phyloP scores from a whole-genome alignment of 2,113 vertebrate genomes.

The Pelobates fuscus region DNA sequence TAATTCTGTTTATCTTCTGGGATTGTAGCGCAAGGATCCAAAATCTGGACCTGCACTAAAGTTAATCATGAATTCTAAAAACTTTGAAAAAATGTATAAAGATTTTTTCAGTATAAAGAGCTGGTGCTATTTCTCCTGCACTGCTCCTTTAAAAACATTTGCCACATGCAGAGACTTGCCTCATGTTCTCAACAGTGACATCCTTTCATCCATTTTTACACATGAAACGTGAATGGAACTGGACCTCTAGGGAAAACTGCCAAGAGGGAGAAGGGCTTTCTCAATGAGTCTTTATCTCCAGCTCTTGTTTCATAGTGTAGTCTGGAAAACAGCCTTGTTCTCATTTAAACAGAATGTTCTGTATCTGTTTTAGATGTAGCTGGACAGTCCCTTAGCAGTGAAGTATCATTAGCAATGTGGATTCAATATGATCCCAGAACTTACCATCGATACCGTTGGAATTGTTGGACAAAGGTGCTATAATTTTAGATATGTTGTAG shows the following conservation, averaged over 20 bases:
- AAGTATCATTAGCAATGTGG: neutral
- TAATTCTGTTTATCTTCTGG: no score
- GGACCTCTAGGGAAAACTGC: neutral
- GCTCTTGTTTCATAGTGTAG: neutral
- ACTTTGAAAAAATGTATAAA: no score
- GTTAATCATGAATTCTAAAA: no score
- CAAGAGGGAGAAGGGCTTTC: neutral
- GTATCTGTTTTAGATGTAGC: neutral
- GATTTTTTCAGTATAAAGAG: no score
- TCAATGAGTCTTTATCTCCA: neutral
- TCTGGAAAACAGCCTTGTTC: slow-evolving; percentile 1
- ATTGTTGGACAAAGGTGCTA: neutral
- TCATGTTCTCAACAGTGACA: neutral
- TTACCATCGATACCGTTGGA: neutral
- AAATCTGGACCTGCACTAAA: no score
- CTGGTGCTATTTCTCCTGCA: neutral
- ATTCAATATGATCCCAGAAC: neutral
- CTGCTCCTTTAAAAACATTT: neutral
- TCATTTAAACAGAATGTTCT: neutral
- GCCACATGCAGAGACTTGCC: neutral
- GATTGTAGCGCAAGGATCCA: no score
- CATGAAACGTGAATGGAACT: neutral
- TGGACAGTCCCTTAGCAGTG: neutral
- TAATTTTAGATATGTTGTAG: no score
- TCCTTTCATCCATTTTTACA: neutral